Percentiles rank a stretch among this genome's conserved stretches.
These are phyloP conservation scores for Ectemnius cavifrons DNA, from an alignment of 2,888 invertebrate genomes.

Conservation along the genomic window DNA sequence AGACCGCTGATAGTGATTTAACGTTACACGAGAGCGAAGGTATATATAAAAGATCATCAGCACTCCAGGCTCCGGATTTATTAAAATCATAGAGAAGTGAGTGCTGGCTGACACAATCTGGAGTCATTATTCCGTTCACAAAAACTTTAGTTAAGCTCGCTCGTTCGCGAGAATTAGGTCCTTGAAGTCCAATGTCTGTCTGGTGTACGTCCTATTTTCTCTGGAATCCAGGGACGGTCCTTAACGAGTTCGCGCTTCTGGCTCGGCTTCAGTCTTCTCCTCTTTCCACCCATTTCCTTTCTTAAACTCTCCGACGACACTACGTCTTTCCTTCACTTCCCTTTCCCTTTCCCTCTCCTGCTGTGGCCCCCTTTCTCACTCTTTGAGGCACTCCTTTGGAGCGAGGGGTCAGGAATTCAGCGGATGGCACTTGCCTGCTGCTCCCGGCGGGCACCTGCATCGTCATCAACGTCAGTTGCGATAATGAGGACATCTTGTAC, in stretches of 20 bases:
- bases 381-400: neutral
- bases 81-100: neutral
- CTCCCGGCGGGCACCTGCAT: slow-evolving; percentile 40
- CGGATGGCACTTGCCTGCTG: too few relatives aligned
- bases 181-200: slow-evolving; percentile 3
- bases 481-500: slow-evolving; percentile 67
- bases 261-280: neutral
- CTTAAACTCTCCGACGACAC: neutral
- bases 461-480: slow-evolving; percentile 64
- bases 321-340: neutral
- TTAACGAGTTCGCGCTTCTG: slow-evolving; percentile 42
- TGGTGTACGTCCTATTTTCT: slow-evolving; percentile 9
- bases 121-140: neutral
- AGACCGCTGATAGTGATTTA: neutral
- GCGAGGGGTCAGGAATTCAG: slow-evolving; percentile 6
- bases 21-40: neutral
- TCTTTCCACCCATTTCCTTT: neutral
- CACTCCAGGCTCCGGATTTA: neutral
- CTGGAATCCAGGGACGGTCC: slow-evolving; percentile 29
- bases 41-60: too few relatives aligned
- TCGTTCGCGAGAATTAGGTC: neutral
- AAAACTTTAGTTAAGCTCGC: too few relatives aligned
- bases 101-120: neutral
- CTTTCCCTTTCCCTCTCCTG: neutral
- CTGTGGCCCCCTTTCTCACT: neutral